Base-by-base conservation (phyloP, 2,113 vertebrate genomes). In the Chiloscyllium plagiosum region DNA sequence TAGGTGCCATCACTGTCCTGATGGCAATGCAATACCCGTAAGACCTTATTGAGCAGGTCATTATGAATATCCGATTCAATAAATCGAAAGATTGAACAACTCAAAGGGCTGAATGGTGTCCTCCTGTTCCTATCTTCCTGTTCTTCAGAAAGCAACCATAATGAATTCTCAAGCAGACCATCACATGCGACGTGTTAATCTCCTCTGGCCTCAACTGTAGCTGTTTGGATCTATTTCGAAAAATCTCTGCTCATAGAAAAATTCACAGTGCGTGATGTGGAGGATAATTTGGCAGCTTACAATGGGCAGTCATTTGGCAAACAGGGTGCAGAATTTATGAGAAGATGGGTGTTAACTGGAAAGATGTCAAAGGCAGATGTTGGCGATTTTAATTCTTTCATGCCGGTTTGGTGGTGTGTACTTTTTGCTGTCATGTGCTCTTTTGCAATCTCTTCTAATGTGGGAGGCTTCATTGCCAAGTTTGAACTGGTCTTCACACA, bases 261-360 rank as follows among this genome's bases (percentile, higher is more conserved):
- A 56, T 65, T 92, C 89, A 92, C 66, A 37, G 33, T 37, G 26
- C 61, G 17, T 66, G 33, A 33, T 92, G 89, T 19, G 19, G n/a
- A 92, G 61, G 29, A 8, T 37, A 66, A 19, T 20, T 65, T 42
- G 89, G 56, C 89, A 65, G 56, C 37, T 92, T 33, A 17, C 37
- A 33, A 22, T 66, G 17, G 56, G 89, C 33, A 92, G 56, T 66
- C 33, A 17, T 37, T 66, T 66, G 89, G 17, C 89, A 92, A 20
- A 65, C 33, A 7, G 66, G 89, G n/a, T 92, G 19, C 61, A 92
- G n/a, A 37, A 92, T 92, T 66, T 66, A 92, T 33, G 33, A 92
- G 72, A 72, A 95, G 94, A 19, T 26, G 68, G 47, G 94, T 95
- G 94, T 95, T 72, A 42, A 72, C 94, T 95, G 94, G 37, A 72